Evolutionary conservation across 2,797 vertebrate species (phyloP).

Genomic region (Peromyscus melanophrys): DNA sequence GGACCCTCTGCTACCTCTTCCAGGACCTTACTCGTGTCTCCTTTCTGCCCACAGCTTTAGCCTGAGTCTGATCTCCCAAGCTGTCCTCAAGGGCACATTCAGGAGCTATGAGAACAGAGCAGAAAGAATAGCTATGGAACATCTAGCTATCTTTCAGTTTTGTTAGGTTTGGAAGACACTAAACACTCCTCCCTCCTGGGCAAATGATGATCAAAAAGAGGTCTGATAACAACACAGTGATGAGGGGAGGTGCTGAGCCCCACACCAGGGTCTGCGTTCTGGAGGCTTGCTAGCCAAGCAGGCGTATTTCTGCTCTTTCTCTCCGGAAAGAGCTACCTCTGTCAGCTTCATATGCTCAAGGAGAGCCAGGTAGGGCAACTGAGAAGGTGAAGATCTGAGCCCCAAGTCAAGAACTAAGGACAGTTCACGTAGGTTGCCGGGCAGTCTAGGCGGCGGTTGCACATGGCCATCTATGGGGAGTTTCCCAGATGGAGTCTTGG

Average conservation of each 20-base stretch:
- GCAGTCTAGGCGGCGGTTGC: neutral
- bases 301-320: neutral
- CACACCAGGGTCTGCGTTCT: fast-evolving
- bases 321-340: neutral
- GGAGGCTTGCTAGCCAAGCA: neutral
- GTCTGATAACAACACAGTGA: neutral
- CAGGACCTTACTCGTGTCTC: fast-evolving
- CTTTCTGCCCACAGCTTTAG: fast-evolving
- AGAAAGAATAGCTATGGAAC: neutral
- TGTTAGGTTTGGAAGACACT: neutral
- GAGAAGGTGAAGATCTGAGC: neutral
- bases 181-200: fast-evolving
- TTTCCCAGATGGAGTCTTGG: neutral
- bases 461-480: fast-evolving
- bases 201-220: neutral
- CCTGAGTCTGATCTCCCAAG: too few species aligned
- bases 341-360: fast-evolving
- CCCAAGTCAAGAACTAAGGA: neutral
- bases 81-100: neutral
- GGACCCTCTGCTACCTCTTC: fast-evolving
- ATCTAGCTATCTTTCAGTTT: neutral
- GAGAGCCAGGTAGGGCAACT: neutral
- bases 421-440: fast-evolving
- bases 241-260: too few species aligned
- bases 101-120: neutral